Conservation (phyloP, 2,888 invertebrate genomes). For the Andrena marginata region DNA sequence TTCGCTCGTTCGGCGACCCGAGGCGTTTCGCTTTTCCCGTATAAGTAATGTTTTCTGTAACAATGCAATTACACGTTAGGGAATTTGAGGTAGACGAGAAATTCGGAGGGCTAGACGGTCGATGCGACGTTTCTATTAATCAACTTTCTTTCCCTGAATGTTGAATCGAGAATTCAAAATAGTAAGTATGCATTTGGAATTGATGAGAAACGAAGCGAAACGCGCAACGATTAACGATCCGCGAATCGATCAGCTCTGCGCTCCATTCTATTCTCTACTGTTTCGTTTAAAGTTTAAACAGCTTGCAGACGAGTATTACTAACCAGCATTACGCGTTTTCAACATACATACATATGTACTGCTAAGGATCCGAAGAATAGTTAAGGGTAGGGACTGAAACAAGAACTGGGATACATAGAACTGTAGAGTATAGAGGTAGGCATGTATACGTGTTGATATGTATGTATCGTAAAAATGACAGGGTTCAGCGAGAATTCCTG, state of each 20-base stretch:
- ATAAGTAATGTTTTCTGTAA: slow-evolving; percentile 9
- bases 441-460: not conserved
- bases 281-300: not conserved
- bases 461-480: not conserved
- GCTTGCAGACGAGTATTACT: not conserved
- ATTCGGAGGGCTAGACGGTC: slow-evolving; percentile 21
- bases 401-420: not conserved
- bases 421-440: no score
- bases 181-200: no score
- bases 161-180: no score
- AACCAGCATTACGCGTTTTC: not conserved
- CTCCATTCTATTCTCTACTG: not conserved
- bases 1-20: slow-evolving; percentile 34
- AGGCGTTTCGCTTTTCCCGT: slow-evolving; percentile 9
- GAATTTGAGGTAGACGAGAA: slow-evolving; percentile 35
- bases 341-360: not conserved
- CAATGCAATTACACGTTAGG: not conserved
- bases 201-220: no score
- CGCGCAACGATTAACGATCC: not conserved
- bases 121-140: slow-evolving; percentile 37
- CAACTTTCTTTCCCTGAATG: not conserved
- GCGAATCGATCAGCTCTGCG: not conserved
- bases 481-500: not conserved
- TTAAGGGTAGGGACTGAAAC: not conserved
- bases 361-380: not conserved